A percentile compares a stretch with the other conserved stretches of the same genome.
phyloP scores from a whole-genome alignment of 2,797 vertebrate genomes.

The Craterocephalus amniculus region DNA sequence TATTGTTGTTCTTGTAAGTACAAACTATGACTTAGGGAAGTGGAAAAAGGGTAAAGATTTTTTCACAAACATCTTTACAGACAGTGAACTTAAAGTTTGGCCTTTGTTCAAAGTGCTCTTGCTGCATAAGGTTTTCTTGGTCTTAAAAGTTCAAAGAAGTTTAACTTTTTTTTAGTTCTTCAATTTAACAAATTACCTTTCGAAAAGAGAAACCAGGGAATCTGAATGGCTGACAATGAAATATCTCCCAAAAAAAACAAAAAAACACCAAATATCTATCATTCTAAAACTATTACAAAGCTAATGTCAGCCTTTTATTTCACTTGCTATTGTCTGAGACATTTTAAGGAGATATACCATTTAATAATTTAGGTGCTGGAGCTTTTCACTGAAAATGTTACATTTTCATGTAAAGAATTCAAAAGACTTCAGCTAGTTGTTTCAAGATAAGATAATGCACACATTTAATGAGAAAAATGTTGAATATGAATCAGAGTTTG shows the following conservation, averaged over 20 bases:
- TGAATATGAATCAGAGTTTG: too few relatives aligned
- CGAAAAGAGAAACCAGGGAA: too few relatives aligned
- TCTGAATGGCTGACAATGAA: too few relatives aligned
- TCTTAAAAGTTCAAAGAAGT: neutral
- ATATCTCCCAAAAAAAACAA: too few relatives aligned
- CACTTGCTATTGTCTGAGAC: neutral
- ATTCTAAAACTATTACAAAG: too few relatives aligned
- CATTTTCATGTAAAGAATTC: too few relatives aligned
- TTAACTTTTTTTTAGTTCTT: too few relatives aligned
- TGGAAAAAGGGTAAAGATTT: neutral
- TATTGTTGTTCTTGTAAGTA: neutral
- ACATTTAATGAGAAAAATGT: too few relatives aligned
- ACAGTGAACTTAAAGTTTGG: neutral
- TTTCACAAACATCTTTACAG: neutral
- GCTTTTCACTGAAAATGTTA: too few relatives aligned
- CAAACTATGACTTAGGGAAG: neutral
- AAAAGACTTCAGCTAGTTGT: too few relatives aligned
- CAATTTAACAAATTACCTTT: neutral
- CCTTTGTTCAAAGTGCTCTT: neutral
- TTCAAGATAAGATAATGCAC: too few relatives aligned
- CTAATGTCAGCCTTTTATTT: neutral
- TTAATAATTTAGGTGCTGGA: too few relatives aligned
- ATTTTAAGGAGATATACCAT: neutral
- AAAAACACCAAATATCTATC: neutral
- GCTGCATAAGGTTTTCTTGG: neutral